phyloP scores from a whole-genome alignment of 2,888 invertebrate genomes.

The Dastarcus helophoroides region DNA sequence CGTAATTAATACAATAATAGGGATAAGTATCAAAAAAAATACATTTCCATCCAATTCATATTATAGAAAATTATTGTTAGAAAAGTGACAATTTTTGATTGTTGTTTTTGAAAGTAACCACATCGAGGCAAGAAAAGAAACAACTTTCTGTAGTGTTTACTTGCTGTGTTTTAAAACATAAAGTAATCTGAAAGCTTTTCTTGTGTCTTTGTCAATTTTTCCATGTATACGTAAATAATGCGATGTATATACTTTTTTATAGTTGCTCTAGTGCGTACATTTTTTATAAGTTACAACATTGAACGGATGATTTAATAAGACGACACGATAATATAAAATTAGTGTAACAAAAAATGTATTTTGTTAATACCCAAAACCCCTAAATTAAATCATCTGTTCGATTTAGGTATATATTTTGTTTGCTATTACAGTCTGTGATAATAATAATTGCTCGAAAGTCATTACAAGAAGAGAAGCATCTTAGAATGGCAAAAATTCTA shows the following conservation, averaged over 20 bases:
- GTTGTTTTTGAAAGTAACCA: slow-evolving; percentile 9
- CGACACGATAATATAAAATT: background rate
- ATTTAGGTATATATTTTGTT: too few species aligned
- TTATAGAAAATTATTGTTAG: slow-evolving; percentile 16
- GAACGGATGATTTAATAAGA: slow-evolving; percentile 1
- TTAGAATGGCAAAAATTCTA: slow-evolving; percentile 12
- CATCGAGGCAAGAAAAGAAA: slow-evolving; percentile 5
- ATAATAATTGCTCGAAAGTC: slow-evolving; percentile 33
- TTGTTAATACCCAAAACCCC: too few species aligned
- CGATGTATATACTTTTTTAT: slow-evolving; percentile 29
- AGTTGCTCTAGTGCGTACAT: slow-evolving; percentile 20
- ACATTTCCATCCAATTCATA: slow-evolving; percentile 32
- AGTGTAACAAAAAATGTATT: too few species aligned
- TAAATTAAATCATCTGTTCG: slow-evolving; percentile 7
- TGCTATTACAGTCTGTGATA: slow-evolving; percentile 41
- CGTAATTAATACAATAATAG: slow-evolving; percentile 34
- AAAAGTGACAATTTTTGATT: slow-evolving; percentile 8
- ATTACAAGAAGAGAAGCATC: slow-evolving; percentile 25
- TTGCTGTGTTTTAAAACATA: slow-evolving; percentile 4
- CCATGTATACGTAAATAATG: slow-evolving; percentile 28
- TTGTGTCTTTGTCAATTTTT: slow-evolving; percentile 13
- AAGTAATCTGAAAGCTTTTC: slow-evolving; percentile 4
- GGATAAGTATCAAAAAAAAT: slow-evolving; percentile 19
- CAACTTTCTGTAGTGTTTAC: slow-evolving; percentile 9
- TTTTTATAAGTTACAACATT: background rate